Evolutionary conservation across 2,888 invertebrate genomes (phyloP).

Genomic region (Drosophila mettleri): DNA sequence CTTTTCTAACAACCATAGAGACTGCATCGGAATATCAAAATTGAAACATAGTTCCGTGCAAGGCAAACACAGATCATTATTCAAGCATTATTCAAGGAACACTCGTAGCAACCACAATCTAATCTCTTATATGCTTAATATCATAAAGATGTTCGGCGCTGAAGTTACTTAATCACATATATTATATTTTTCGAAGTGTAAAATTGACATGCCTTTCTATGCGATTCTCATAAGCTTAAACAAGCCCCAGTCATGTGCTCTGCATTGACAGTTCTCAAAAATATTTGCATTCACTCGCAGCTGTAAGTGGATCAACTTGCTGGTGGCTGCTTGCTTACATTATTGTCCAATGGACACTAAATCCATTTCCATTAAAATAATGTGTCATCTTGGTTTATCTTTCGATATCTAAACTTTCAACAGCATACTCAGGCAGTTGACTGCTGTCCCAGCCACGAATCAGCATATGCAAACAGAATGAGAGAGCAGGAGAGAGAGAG

Average conservation of each 20-base stretch:
- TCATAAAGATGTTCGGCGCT: no score
- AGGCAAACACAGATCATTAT: no score
- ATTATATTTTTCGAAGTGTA: no score
- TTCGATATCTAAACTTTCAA: not conserved
- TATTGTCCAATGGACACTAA: no score
- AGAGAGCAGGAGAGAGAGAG: not conserved
- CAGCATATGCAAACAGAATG: not conserved
- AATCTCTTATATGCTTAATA: no score
- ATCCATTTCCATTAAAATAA: slow-evolving; percentile 8
- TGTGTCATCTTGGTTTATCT: not conserved
- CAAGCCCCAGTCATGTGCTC: not conserved
- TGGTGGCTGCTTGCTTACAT: no score
- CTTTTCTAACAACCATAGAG: no score
- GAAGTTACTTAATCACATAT: no score
- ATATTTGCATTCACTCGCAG: not conserved
- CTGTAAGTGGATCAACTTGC: not conserved
- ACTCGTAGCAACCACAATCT: no score
- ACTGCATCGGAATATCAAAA: no score
- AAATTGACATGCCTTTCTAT: not conserved
- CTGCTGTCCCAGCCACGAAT: not conserved
- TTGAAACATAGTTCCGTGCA: no score
- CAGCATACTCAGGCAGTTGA: not conserved
- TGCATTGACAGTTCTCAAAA: not conserved
- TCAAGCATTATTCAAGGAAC: no score
- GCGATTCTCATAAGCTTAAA: not conserved